A percentile compares a stretch with the other conserved stretches of the same genome.
These are phyloP conservation scores for Eueremaeus valkanovi DNA, from an alignment of 2,888 invertebrate species.

Conservation along the genomic window DNA sequence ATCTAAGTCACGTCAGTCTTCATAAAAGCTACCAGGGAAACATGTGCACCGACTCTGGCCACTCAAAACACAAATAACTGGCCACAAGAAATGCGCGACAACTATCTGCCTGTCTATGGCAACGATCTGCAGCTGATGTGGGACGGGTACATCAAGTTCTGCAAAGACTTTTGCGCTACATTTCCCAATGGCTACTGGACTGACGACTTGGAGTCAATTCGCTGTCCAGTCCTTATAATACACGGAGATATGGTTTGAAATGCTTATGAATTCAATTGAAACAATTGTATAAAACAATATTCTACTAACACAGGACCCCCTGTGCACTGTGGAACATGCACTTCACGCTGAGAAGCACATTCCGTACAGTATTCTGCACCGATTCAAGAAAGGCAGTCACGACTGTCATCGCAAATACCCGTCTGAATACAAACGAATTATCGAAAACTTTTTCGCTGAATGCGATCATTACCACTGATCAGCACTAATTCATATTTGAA, in stretches of 20 bases:
- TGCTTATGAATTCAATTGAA: background rate
- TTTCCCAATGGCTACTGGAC: background rate
- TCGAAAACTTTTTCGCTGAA: no score
- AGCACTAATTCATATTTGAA: no score
- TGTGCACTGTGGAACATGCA: background rate
- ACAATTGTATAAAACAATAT: background rate
- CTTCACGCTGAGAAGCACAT: background rate
- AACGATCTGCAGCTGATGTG: background rate
- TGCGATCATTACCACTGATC: no score
- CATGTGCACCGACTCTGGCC: background rate
- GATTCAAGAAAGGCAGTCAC: conserved; percentile 27
- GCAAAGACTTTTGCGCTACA: background rate
- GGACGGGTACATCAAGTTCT: background rate
- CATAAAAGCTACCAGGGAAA: background rate
- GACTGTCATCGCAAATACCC: conserved; percentile 36
- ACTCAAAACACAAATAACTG: background rate
- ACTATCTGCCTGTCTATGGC: background rate
- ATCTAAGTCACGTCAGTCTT: background rate
- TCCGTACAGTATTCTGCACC: background rate
- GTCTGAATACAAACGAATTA: conserved; percentile 2
- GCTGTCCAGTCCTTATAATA: conserved; percentile 35
- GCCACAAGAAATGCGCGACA: background rate
- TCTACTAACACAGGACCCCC: background rate
- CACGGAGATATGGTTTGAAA: conserved; percentile 33
- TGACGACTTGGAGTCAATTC: background rate